Base-by-base conservation (phyloP, 2,113 vertebrate species). In the Chitala chitala region DNA sequence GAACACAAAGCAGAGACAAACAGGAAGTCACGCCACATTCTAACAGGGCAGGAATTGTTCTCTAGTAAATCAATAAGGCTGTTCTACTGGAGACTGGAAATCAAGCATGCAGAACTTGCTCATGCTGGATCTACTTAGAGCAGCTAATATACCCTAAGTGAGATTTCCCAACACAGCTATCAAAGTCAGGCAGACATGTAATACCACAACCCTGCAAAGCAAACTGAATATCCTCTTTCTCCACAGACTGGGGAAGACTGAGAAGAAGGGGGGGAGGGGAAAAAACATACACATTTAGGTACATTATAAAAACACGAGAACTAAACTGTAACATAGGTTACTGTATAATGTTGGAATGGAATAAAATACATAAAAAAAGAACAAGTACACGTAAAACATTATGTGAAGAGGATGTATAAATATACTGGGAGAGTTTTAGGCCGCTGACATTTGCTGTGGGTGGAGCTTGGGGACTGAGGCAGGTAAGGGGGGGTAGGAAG, bases 361-460 rank as follows among this genome's bases (percentile, higher is more conserved):
- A 80, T 80, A 74, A 77, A 82, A 61, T 46, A 68, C 68, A 64
- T 77, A 74, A 75, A 59, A 75, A 77, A 63, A 68, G 76, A n/a
- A 75, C 17, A 20, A n/a, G 53, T 38, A 15, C 69, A 20, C 36
- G 55, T 69, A 78, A 69, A 79, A 72, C 48, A 54, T 74, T n/a
- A 68, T 68, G 74, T 56, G 66, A 74, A 73, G 26, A 46, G 72
- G 24, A 53, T 79, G 31, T 74, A 81, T 85, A 85, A 85, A 85
- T 83, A 83, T 70, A 75, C 33, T 76, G 65, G 6, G 46, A 38
- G 66, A 24, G 65, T 77, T 75, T 46, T 33, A 58, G 24, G 53
- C 69, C 51, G 63, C 72, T 33, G 55, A 29, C 26, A 26, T 55
- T n/a, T 70, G 76, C 38, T 61, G 83, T 82, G 66, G 73, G 65